These are phyloP conservation scores for Ptyas mucosa DNA, from an alignment of 2,113 vertebrate genomes.

Conservation along the genomic window DNA sequence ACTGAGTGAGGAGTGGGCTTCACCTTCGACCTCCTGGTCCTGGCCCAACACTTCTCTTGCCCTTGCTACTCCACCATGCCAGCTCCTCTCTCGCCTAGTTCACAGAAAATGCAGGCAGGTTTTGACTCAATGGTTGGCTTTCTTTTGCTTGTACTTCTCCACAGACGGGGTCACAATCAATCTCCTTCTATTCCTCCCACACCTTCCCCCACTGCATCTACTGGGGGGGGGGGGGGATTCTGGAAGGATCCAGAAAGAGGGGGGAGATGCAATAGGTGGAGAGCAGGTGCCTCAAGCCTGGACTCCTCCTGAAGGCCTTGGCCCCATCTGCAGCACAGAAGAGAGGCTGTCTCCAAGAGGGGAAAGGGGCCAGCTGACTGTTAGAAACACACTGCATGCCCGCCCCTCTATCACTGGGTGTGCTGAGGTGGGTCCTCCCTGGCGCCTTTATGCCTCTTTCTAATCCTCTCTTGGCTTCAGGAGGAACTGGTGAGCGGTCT, in stretches of 20 bases:
- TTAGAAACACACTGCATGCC: accelerated
- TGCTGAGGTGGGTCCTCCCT: neutral
- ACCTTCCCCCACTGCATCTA: neutral
- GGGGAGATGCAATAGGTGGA: neutral
- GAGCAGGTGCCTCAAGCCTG: neutral
- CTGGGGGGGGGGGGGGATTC: neutral
- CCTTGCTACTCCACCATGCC: no score
- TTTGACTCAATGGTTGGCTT: neutral
- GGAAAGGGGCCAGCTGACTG: neutral
- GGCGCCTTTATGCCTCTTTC: neutral
- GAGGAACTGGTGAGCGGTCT: neutral
- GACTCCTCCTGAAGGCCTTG: neutral
- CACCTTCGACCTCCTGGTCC: neutral
- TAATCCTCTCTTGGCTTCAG: neutral
- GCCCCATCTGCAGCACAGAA: neutral
- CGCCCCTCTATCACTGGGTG: neutral
- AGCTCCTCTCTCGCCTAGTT: neutral
- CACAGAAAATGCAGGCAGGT: neutral
- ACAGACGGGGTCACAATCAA: accelerated
- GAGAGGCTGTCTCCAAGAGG: neutral
- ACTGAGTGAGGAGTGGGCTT: neutral
- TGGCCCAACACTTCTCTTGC: neutral
- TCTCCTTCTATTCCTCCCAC: neutral
- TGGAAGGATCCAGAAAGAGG: neutral
- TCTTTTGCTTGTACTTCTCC: neutral